phyloP scores from a whole-genome alignment of 2,888 invertebrate species.

The Habroteleia sp. region DNA sequence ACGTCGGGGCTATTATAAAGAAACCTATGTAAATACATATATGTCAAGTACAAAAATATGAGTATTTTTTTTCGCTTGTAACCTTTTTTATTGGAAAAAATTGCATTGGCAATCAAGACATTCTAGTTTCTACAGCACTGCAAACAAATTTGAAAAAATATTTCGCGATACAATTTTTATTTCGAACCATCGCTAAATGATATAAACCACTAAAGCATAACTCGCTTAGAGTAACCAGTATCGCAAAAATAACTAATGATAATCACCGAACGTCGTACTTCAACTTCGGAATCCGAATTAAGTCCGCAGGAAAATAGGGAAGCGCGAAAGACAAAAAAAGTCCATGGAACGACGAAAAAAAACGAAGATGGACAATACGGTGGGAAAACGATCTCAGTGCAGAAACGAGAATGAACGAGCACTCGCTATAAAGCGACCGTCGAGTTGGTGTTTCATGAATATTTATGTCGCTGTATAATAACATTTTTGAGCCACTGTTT shows the following conservation, averaged over 20 bases:
- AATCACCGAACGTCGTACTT: slow-evolving; percentile 57
- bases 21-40: slow-evolving; percentile 18
- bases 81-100: too few relatives aligned
- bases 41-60: slow-evolving; percentile 8
- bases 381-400: slow-evolving; percentile 62
- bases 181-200: neutral
- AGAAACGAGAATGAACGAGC: slow-evolving; percentile 64
- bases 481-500: slow-evolving; percentile 82
- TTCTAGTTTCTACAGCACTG: too few relatives aligned
- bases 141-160: too few relatives aligned
- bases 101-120: too few relatives aligned
- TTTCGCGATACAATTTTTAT: neutral
- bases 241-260: slow-evolving; percentile 33
- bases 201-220: slow-evolving; percentile 13
- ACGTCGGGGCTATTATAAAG: slow-evolving; percentile 28
- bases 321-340: slow-evolving; percentile 18
- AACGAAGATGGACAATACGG: slow-evolving; percentile 62
- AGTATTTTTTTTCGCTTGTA: too few relatives aligned
- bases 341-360: slow-evolving; percentile 34
- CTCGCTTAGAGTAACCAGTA: slow-evolving; percentile 24
- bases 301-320: slow-evolving; percentile 42
- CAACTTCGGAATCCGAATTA: slow-evolving; percentile 63
- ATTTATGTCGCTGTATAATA: slow-evolving; percentile 81
- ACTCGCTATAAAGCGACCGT: slow-evolving; percentile 67
- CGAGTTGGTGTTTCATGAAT: slow-evolving; percentile 78